Base-by-base conservation (phyloP, 30 jellyfish, hydroid and myxozoan genomes). In the Turritopsis rubra region DNA sequence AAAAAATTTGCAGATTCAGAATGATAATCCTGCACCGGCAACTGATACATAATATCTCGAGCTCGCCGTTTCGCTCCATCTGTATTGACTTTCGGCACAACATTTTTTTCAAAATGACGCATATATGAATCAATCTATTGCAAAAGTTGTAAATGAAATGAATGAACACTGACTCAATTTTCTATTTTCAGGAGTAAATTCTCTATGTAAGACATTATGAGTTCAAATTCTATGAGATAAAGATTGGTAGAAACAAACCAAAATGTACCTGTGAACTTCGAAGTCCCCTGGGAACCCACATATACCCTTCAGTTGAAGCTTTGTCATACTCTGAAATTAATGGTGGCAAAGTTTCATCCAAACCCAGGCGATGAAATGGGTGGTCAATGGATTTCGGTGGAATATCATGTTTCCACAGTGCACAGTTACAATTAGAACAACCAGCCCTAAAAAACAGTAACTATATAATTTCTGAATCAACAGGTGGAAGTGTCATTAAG, bases 381-480 rank as follows among this genome's bases (percentile, higher is more conserved):
- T 82, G 96, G 21, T 84, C 90, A 60, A 90, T 89, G n/a, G 90
- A 85, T 86, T 85, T 85, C 25, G 78, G 91, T 8, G 96, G 96
- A 21, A 93, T 75, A 24, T 93, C 96, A 74, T 93, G 99, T 27
- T 89, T 92, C 99, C 99, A 93, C 21, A 89, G 73, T 3, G 97
- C 92, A 88, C 99, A 93, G 68, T 83, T 93, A 88, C 99, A 93
- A 73, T 93, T 93, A 18, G 96, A 96, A 88, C 99, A 93, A 65
- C 99, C 96, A 65, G 96, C 85, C 87, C 99, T 93, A 77, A 19
- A 77, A 79, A 30, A 53, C 60, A 41, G 60, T 41, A n/a, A n/a
- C n/a, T n/a, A n/a, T n/a, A 41, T 41, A 41, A 41, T 41, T 5
- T 41, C 5, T 41, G 60, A 41, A 41, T 41, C n/a, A n/a, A n/a